Base-by-base conservation (phyloP, 2,797 vertebrate species). In the Anabacerthia variegaticeps region DNA sequence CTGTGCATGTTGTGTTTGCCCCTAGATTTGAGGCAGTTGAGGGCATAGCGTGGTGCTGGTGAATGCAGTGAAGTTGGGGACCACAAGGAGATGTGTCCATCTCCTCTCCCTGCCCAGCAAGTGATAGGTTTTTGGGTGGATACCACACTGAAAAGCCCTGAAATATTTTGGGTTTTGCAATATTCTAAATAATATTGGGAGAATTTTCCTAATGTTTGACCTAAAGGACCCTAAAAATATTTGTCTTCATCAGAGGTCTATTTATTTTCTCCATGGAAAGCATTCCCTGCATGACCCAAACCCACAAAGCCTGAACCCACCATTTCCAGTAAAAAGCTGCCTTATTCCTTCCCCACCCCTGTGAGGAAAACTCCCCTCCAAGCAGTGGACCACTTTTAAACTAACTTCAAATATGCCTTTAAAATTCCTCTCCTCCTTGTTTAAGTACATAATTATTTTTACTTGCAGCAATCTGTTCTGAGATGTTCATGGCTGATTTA, bases 401-500 rank as follows among this genome's bases (percentile, higher is more conserved):
- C 84, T 72, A 87, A 89, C 58, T 93, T 88, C 44, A 86, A 82
- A 96, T 44, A 58, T 1, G 6, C 24, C 78, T 92, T 96, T 78
- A 65, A 81, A 92, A 51, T 72, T 77, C 72, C 68, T 75, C 89
- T 36, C 30, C 30, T 94, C 46, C 66, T 94, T 84, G 9, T 93
- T 95, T 94, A 96, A 94, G 68, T 39, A 30, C 26, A 2, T 80
- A 73, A 73, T 85, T 94, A 77, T 86, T 97, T 96, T 93, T 59
- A 46, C 69, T 92, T 68, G 34, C 46, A 76, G 75, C 51, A 61
- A 79, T 88, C 76, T 80, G 65, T 81, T 94, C 89, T 74, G 20
- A 36, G 89, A 65, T 58, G 54, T 24, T 6, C 61, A 59, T 14
- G 80, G 92, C 81, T 92, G 92, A 80, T 72, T 92, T 92, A 48